These are phyloP conservation scores for Drosophila orosa DNA, from an alignment of 1,140 invertebrate genomes.

Conservation along the genomic window DNA sequence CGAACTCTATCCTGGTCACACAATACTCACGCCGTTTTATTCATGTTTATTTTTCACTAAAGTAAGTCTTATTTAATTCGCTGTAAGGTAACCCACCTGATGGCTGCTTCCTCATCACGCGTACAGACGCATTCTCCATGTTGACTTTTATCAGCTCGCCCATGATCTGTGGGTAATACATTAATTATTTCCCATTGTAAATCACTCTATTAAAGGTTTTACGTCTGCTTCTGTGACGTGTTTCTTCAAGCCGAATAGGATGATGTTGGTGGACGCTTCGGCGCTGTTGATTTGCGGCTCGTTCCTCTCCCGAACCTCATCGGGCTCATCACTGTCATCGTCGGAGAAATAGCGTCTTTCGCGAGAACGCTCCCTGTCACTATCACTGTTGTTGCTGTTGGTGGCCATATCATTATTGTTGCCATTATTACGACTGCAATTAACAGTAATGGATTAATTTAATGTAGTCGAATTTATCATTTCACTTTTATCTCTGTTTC, in stretches of 20 bases:
- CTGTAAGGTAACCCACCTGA: slow-evolving; percentile 88
- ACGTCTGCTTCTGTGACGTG: slow-evolving; percentile 94
- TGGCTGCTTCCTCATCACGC: slow-evolving; percentile 93
- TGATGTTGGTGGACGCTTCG: slow-evolving; percentile 93
- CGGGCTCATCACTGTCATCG: slow-evolving; percentile 64
- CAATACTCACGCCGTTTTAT: slow-evolving; percentile 37
- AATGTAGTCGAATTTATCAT: not conserved
- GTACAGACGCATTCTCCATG: slow-evolving; percentile 91
- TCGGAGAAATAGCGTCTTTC: slow-evolving; percentile 25
- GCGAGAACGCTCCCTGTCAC: not conserved
- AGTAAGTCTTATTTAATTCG: slow-evolving; percentile 3
- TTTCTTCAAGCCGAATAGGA: slow-evolving; percentile 91
- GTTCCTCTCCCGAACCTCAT: slow-evolving; percentile 39
- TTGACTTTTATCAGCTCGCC: slow-evolving; percentile 89
- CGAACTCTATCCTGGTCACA: slow-evolving; percentile 34
- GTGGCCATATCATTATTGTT: not conserved
- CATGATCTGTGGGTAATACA: slow-evolving; percentile 57
- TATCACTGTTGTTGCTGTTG: slow-evolving; percentile 8
- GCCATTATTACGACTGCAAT: slow-evolving; percentile 10
- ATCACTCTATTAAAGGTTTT: slow-evolving; percentile 77
- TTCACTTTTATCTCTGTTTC: not conserved
- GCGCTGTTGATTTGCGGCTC: slow-evolving; percentile 86
- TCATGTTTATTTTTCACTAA: not conserved
- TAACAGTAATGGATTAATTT: not conserved
- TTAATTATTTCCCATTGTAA: not conserved